phyloP scores from a whole-genome alignment of 2,888 invertebrate species.

The Stegana nigrithorax region DNA sequence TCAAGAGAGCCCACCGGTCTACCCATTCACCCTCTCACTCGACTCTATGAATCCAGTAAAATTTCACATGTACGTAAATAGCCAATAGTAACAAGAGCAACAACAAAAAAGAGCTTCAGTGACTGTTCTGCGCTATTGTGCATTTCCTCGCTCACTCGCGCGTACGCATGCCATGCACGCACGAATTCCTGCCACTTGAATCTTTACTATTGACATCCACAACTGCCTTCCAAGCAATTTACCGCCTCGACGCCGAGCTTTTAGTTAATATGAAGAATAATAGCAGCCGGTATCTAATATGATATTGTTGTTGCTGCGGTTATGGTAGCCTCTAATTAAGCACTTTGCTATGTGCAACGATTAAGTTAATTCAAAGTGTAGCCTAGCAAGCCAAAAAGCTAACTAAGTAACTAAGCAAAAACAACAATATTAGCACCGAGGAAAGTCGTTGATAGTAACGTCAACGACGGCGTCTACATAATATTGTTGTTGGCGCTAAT shows the following conservation, averaged over 20 bases:
- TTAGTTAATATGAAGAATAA: slow-evolving; percentile 21
- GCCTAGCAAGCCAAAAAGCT: not conserved
- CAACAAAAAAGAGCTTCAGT: not conserved
- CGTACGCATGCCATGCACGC: too few relatives aligned
- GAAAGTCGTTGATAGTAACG: too few relatives aligned
- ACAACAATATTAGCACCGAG: too few relatives aligned
- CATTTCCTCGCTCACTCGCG: too few relatives aligned
- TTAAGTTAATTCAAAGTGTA: slow-evolving; percentile 25
- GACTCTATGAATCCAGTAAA: too few relatives aligned
- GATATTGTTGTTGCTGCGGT: slow-evolving; percentile 18
- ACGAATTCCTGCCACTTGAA: slow-evolving; percentile 13
- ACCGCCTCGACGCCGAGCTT: slow-evolving; percentile 5
- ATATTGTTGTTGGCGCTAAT: too few relatives aligned
- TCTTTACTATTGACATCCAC: slow-evolving; percentile 9
- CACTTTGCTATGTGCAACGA: slow-evolving; percentile 34
- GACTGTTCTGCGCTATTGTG: too few relatives aligned
- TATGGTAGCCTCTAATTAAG: slow-evolving; percentile 36
- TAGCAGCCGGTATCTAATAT: slow-evolving; percentile 4
- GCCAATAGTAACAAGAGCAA: not conserved
- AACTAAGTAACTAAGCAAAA: not conserved
- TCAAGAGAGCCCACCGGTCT: not conserved
- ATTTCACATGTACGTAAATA: too few relatives aligned
- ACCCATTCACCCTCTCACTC: not conserved
- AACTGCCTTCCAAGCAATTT: slow-evolving; percentile 11
- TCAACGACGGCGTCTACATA: too few relatives aligned